Evolutionary conservation across 2,888 invertebrate species (phyloP).

Genomic region (Oconnorella tubifera): DNA sequence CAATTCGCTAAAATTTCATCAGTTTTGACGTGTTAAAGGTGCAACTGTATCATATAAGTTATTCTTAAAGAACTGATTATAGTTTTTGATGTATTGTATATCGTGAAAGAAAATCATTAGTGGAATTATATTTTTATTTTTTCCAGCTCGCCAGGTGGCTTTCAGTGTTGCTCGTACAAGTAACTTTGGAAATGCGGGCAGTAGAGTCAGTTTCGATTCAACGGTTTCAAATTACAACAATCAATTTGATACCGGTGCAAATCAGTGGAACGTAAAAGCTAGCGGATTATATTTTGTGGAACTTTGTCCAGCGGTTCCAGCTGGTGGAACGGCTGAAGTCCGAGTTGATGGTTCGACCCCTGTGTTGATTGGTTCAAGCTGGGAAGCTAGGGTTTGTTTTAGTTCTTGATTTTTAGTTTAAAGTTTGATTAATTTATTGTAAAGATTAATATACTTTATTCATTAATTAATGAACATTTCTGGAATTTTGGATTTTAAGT

Average conservation of each 20-base stretch:
- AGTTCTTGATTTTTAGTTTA: too few species aligned
- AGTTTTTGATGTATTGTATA: too few species aligned
- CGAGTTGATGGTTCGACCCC: background rate
- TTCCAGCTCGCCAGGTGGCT: background rate
- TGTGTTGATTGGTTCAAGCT: slow-evolving; percentile 5
- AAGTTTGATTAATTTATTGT: too few species aligned
- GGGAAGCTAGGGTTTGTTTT: slow-evolving; percentile 4
- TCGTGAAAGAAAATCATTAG: too few species aligned
- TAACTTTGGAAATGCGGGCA: background rate
- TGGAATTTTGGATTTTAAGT: too few species aligned
- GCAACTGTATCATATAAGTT: too few species aligned
- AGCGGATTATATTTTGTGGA: slow-evolving; percentile 11
- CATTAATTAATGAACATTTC: too few species aligned
- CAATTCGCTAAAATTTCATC: too few species aligned
- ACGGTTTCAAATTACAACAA: slow-evolving; percentile 10
- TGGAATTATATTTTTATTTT: too few species aligned
- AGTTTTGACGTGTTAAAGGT: too few species aligned
- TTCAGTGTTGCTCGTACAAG: slow-evolving; percentile 5
- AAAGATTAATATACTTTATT: too few species aligned
- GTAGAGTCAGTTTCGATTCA: background rate
- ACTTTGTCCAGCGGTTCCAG: slow-evolving; percentile 3
- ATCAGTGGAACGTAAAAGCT: background rate
- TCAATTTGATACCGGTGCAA: background rate
- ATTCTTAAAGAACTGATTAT: too few species aligned
- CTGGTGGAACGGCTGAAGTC: slow-evolving; percentile 2